phyloP scores from a whole-genome alignment of 2,888 invertebrate species.

The Synergus japonicus region DNA sequence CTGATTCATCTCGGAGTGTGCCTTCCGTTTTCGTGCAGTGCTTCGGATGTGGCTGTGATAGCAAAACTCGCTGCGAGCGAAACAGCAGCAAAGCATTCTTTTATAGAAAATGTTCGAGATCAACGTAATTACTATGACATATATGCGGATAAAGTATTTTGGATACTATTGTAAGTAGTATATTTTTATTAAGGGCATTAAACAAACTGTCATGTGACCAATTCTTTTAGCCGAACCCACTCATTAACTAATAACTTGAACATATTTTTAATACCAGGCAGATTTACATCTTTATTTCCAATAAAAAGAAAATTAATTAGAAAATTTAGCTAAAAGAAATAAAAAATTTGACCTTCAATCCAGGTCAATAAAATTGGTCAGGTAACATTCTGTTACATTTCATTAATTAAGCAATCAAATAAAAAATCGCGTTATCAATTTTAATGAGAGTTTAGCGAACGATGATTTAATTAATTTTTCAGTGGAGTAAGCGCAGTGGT shows the following conservation, averaged over 20 bases:
- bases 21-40: constrained; percentile 84
- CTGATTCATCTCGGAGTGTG: constrained; percentile 87
- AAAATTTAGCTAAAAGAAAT: too few species aligned
- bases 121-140: constrained; percentile 83
- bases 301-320: too few species aligned
- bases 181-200: too few species aligned
- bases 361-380: too few species aligned
- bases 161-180: constrained; percentile 82
- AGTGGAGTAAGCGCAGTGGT: constrained; percentile 80
- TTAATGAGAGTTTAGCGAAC: neutral
- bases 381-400: too few species aligned
- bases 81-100: constrained; percentile 75
- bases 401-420: too few species aligned
- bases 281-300: too few species aligned
- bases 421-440: too few species aligned
- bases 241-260: too few species aligned
- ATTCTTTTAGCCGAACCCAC: too few species aligned
- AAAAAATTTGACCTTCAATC: too few species aligned
- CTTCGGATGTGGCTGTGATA: constrained; percentile 80
- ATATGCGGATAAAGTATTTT: constrained; percentile 85
- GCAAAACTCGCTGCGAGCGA: constrained; percentile 78
- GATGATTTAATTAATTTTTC: constrained; percentile 59
- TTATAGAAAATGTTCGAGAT: constrained; percentile 83
- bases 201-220: neutral
- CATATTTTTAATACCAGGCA: too few species aligned